Evolutionary conservation across 2,113 vertebrate species (phyloP).

Genomic region (Stegostoma tigrinum): DNA sequence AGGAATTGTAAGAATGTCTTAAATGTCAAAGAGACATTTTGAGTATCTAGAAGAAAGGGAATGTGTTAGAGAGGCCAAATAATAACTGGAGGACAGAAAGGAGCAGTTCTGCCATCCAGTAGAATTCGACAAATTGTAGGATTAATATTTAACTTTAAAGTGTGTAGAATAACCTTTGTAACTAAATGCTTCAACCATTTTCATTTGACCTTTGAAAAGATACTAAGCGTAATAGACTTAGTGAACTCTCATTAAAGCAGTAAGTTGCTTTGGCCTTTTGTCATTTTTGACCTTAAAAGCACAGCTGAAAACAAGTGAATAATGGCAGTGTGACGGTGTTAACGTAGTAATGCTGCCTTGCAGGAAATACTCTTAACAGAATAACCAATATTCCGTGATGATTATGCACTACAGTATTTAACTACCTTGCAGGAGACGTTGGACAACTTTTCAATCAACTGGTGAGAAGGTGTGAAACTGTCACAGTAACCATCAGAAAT

Average conservation of each 20-base stretch:
- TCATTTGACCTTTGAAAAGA: not conserved
- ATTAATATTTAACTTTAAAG: constrained; percentile 30
- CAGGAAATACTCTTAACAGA: not conserved
- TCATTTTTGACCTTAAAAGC: not conserved
- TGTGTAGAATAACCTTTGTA: constrained; percentile 1
- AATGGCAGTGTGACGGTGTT: not conserved
- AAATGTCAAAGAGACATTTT: not conserved
- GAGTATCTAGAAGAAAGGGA: not conserved
- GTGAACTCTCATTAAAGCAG: not conserved
- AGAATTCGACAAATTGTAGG: not conserved
- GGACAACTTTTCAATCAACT: not conserved
- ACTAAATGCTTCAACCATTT: constrained; percentile 24
- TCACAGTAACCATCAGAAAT: not conserved
- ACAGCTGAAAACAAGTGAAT: not conserved
- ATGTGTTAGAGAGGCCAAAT: not conserved
- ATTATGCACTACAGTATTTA: not conserved
- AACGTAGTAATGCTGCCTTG: not conserved
- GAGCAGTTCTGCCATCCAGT: not conserved
- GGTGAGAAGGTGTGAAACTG: not conserved
- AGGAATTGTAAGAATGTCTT: not conserved
- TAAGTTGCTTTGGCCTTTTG: not conserved
- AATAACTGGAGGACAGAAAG: not conserved
- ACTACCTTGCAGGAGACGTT: not conserved
- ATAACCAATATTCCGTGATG: not conserved
- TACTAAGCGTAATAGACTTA: not conserved